These are phyloP conservation scores for Vanessa atalanta DNA, from an alignment of 1,140 invertebrate species.

Conservation along the genomic window DNA sequence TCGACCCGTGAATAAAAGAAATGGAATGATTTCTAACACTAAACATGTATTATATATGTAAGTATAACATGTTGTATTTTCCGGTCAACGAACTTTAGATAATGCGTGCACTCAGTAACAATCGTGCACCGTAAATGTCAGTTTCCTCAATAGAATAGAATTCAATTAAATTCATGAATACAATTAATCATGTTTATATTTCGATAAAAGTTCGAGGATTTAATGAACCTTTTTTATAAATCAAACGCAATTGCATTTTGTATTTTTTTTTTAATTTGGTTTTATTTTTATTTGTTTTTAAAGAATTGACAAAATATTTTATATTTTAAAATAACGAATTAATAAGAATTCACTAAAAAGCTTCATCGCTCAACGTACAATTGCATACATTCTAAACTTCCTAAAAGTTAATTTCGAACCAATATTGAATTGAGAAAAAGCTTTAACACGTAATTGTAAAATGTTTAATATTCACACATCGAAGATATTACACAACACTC, in stretches of 20 bases:
- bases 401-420: neutral
- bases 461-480: slow-evolving; percentile 25
- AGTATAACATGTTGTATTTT: neutral
- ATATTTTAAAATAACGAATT: too few relatives aligned
- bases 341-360: too few relatives aligned
- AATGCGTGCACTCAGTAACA: slow-evolving; percentile 5
- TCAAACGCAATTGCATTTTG: neutral
- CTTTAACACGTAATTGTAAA: neutral
- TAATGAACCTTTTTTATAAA: neutral
- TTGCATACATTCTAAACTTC: neutral
- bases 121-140: neutral
- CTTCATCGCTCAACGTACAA: too few relatives aligned
- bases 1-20: too few relatives aligned
- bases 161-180: neutral
- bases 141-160: slow-evolving; percentile 1
- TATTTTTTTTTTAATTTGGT: neutral
- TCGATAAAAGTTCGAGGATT: neutral
- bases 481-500: slow-evolving; percentile 42
- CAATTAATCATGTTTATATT: neutral
- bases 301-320: too few relatives aligned
- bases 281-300: too few relatives aligned
- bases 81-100: neutral
- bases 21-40: too few relatives aligned
- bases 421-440: slow-evolving; percentile 3
- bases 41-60: neutral